Base-by-base conservation (phyloP, 2,113 vertebrate genomes). In the Solenodon paradoxus region DNA sequence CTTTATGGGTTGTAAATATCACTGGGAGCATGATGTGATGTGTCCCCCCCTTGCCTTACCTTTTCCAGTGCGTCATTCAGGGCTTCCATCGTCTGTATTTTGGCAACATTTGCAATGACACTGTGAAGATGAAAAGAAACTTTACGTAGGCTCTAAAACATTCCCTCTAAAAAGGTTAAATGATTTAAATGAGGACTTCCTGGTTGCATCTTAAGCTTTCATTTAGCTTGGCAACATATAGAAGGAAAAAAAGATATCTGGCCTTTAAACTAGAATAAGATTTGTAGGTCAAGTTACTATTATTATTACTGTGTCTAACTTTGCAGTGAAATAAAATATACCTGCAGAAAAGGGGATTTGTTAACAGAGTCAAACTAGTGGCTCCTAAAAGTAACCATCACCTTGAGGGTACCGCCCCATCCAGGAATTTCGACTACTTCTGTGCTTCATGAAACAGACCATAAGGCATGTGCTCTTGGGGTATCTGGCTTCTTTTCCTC, bases 51-150 rank as follows among this genome's bases (percentile, higher is more conserved):
- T 55, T 15, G 57, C 38, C 98, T 98, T 96, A 99, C 99, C 98
- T 99, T 99, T 94, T 99, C 98, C 59, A 99, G 98, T 2, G 98
- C 98, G 90, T 98, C 99, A 57, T 98, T 96, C 87, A 99, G 97
- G 42, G 98, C 94, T 38, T 97, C 97, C 96, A 98, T 80, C 24
- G 98, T 98, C 97, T 98, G 99, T 97, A 99, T 98, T 98, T 98
- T 98, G 96, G 98, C 98, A 86, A 98, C 83, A 82, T 97, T 97
- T 77, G 96, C 88, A 85, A 98, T 1, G 66, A 98, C 97, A 93
- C 99, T 99, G 98, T 40, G 98, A 96, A 88, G 66, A 94, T 40
- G 89, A 97, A 75, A 97, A 95, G 38, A 96, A 88, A 93, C n/a
- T 64, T 95, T 64, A 93, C 51, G 79, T 7, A 92, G 63, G 22